These are phyloP conservation scores for Proisotoma minuta DNA, from an alignment of 2,888 invertebrate genomes.

Conservation along the genomic window DNA sequence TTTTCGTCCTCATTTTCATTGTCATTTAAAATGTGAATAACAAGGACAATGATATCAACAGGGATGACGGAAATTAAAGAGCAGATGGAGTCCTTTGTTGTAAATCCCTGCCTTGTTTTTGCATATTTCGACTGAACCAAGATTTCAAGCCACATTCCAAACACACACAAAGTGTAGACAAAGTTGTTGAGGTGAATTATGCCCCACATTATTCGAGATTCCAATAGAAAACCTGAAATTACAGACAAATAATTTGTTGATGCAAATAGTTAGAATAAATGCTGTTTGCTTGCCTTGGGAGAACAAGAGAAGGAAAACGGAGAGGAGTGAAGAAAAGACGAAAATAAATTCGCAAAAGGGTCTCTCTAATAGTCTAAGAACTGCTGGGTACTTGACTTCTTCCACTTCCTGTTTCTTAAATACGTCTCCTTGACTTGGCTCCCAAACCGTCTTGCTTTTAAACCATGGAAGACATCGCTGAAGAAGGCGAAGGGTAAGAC, in stretches of 20 bases:
- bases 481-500: slow-evolving; percentile 26
- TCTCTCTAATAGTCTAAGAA: slow-evolving; percentile 31
- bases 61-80: slow-evolving; percentile 41
- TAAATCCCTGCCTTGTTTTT: slow-evolving; percentile 40
- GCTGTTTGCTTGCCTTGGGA: slow-evolving; percentile 39
- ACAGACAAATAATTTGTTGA: no score
- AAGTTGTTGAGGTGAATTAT: slow-evolving; percentile 41
- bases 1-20: neutral
- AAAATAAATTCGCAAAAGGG: slow-evolving; percentile 33
- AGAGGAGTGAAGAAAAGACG: slow-evolving; percentile 32
- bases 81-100: slow-evolving; percentile 36
- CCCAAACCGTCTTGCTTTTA: slow-evolving; percentile 33
- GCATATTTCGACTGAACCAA: slow-evolving; percentile 40
- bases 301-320: slow-evolving; percentile 40
- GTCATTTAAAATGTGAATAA: slow-evolving; percentile 33
- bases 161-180: slow-evolving; percentile 36
- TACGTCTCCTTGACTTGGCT: slow-evolving; percentile 35
- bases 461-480: slow-evolving; percentile 25
- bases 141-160: slow-evolving; percentile 40
- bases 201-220: slow-evolving; percentile 34
- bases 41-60: slow-evolving; percentile 36
- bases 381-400: slow-evolving; percentile 36
- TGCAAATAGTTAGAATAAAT: no score
- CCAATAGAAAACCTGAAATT: slow-evolving; percentile 31
- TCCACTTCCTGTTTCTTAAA: slow-evolving; percentile 35